Conservation (phyloP, 92 coral and sea anemone species). For the Muricea muricata region DNA sequence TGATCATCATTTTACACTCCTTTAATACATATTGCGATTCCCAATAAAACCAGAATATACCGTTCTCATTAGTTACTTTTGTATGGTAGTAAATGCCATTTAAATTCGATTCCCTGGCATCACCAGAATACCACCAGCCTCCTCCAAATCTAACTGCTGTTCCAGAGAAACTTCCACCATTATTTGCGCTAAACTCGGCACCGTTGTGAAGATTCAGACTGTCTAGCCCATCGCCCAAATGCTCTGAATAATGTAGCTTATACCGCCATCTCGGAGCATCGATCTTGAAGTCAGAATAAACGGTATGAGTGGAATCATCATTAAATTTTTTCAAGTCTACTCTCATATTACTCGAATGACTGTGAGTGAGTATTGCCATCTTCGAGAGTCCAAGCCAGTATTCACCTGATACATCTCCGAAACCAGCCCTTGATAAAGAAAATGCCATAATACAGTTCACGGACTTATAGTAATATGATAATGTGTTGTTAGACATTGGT, state of each 20-base stretch:
- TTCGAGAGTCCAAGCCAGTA: slow-evolving; percentile 87
- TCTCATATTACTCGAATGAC: not conserved
- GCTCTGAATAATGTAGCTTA: not conserved
- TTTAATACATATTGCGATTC: not conserved
- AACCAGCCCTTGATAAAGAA: slow-evolving; percentile 46
- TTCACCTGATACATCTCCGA: slow-evolving; percentile 68
- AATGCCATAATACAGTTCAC: not conserved
- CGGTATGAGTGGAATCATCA: not conserved
- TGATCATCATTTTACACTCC: slow-evolving; percentile 8
- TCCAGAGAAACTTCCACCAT: not conserved
- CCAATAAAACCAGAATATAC: not conserved
- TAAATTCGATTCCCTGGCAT: not conserved
- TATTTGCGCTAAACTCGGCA: not conserved
- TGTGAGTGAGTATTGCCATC: slow-evolving; percentile 68
- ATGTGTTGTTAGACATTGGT: not conserved
- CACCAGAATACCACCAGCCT: not conserved
- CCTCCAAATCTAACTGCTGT: not conserved
- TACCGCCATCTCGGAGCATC: not conserved
- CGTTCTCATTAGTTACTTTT: not conserved
- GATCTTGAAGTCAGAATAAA: not conserved
- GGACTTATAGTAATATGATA: no score
- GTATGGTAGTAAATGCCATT: not conserved
- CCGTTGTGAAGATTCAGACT: not conserved
- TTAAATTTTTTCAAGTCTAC: not conserved
- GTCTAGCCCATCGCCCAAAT: not conserved